Evolutionary conservation across 2,888 invertebrate genomes (phyloP).

Genomic region (Eurytoma californica): DNA sequence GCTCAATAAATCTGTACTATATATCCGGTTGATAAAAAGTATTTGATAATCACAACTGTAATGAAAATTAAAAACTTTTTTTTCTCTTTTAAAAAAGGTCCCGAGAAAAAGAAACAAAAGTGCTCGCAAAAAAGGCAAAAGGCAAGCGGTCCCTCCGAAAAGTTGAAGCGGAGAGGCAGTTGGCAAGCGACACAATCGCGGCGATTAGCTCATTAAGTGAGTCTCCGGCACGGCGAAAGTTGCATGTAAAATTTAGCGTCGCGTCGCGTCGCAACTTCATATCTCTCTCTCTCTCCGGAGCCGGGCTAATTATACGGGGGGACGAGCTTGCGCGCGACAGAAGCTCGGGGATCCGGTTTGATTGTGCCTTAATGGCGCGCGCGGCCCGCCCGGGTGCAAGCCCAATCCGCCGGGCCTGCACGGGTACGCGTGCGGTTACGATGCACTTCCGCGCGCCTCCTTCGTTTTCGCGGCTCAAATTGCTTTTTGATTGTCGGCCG

Average conservation of each 20-base stretch:
- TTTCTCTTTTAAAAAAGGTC: too few species aligned
- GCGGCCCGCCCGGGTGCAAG: not conserved
- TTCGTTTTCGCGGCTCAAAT: not conserved
- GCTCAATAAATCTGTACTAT: too few species aligned
- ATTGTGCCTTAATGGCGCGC: conserved; percentile 38
- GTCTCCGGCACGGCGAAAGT: conserved; percentile 10
- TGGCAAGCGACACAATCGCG: conserved; percentile 27
- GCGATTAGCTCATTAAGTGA: not conserved
- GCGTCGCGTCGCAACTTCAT: not conserved
- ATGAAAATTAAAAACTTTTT: too few species aligned
- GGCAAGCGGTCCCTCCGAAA: not conserved
- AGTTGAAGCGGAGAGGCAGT: not conserved
- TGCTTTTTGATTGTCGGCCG: conserved; percentile 11
- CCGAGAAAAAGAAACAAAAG: not conserved
- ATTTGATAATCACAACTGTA: too few species aligned
- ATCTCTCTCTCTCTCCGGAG: conserved; percentile 1
- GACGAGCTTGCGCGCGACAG: not conserved
- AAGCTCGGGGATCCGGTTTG: conserved; percentile 26
- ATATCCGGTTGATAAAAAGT: too few species aligned
- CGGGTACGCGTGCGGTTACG: not conserved
- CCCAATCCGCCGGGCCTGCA: not conserved
- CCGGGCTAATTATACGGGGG: conserved; percentile 26
- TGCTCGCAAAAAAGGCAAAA: not conserved
- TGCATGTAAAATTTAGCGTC: conserved; percentile 35
- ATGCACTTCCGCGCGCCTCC: not conserved